Evolutionary conservation across 2,888 invertebrate genomes (phyloP), one percentile per base, ranked within the genome.

Genomic region (Pollenia labialis): DNA sequence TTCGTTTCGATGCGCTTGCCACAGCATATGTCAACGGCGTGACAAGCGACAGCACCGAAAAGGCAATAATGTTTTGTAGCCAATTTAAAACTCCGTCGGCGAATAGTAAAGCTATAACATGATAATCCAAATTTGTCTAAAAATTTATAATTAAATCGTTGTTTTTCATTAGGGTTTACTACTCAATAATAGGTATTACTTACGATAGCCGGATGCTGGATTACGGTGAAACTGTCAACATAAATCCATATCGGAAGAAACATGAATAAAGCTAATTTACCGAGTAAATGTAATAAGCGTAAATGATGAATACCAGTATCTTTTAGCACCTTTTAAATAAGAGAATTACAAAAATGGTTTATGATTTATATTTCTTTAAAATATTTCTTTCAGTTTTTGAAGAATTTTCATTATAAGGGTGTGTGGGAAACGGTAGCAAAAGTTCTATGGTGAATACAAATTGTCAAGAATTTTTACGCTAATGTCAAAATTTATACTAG

Each of bases 1-100:
- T 97, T 90, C 99, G 95, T 94, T 99, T 99, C 76, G 98, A 98
- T 42, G 98, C 97, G 93, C 97, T 99, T 75, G 98, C 98, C 81
- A 99, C 98, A 0, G 98, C 98, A 94, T 99, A 99, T 0, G 98
- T 97, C 48, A 99, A 94, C 56, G 99, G 98, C n/a, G 98, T 96
- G 54, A 99, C 97, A 88, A 97, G 94, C 76, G 97, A 97, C 89
- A 99, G 95, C 77, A 99, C 97, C 89, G 97, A 97, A 94, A 99
- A 99, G 0, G 99, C 99, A 75, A 98, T 96, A 90, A 98, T 96
- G 92, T 99, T 99, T 94, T 99, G 99, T 89, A 98, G 94, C 97
- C 98, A 99, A 92, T 97, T 98, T 88, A 98, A 95, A 77, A 97
- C 94, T 16, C 98, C 99, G 93, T 98, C 98, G 18, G 95, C 92